Conservation (phyloP, 2,888 invertebrate species). For the Heliconius ismenius region DNA sequence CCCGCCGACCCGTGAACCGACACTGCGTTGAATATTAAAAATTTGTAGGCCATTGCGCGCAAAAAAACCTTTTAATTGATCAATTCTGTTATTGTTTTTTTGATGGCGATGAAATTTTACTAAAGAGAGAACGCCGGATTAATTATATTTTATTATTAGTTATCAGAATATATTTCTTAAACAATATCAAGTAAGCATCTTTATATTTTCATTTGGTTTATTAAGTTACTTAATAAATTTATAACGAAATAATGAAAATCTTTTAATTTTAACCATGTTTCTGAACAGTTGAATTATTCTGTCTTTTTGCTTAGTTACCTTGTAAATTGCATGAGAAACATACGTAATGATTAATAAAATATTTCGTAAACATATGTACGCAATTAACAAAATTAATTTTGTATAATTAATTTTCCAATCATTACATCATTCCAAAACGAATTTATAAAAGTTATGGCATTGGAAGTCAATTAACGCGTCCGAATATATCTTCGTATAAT, state of each 20-base stretch:
- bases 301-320: neutral
- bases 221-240: too few relatives aligned
- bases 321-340: neutral
- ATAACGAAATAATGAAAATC: too few relatives aligned
- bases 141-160: neutral
- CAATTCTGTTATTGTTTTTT: constrained; percentile 34
- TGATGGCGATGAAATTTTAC: constrained; percentile 10
- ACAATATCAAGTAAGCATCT: neutral
- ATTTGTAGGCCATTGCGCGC: constrained; percentile 51
- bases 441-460: constrained; percentile 8
- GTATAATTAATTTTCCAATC: neutral
- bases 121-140: neutral
- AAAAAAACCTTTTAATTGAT: constrained; percentile 41
- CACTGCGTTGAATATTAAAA: constrained; percentile 66
- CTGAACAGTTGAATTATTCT: neutral
- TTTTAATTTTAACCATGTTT: too few relatives aligned
- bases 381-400: neutral
- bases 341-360: neutral
- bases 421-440: neutral
- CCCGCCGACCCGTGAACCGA: constrained; percentile 58
- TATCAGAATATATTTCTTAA: neutral
- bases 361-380: neutral
- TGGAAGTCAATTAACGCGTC: constrained; percentile 5
- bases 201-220: too few relatives aligned
- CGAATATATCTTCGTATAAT: neutral